Evolutionary conservation across 2,797 vertebrate species (phyloP).

Genomic region (Ispidina lecontei): DNA sequence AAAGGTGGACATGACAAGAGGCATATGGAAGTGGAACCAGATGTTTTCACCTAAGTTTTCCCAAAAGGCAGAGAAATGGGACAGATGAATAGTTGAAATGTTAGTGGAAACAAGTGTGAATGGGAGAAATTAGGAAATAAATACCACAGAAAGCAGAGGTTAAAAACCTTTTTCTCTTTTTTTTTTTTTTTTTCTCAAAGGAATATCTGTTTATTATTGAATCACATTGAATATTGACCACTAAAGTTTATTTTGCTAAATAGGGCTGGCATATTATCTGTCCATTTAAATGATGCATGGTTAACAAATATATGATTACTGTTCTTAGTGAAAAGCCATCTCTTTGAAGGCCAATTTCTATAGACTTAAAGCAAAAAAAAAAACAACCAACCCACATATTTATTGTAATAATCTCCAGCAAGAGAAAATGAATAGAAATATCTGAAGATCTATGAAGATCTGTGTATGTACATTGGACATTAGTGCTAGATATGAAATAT

Average conservation of each 20-base stretch:
- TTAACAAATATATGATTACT: constrained; percentile 52
- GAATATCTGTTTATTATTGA: neutral
- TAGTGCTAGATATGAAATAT: constrained; percentile 72
- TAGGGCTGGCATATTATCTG: neutral
- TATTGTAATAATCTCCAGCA: constrained; percentile 63
- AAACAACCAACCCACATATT: neutral
- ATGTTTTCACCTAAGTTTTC: neutral
- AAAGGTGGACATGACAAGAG: neutral
- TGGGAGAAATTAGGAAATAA: neutral
- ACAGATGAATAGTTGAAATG: neutral
- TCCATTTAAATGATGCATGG: neutral
- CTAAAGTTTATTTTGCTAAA: neutral
- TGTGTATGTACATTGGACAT: constrained; percentile 74
- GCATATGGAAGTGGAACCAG: neutral
- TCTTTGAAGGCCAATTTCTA: constrained; percentile 26
- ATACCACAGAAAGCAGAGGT: neutral
- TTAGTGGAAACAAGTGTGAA: neutral
- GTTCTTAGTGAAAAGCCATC: constrained; percentile 43
- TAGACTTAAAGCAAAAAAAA: neutral
- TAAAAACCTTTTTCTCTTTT: neutral
- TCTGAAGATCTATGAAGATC: constrained; percentile 79
- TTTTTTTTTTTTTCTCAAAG: neutral
- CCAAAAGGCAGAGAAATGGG: neutral
- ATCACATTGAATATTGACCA: neutral
- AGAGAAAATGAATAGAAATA: constrained; percentile 69